These are phyloP conservation scores for Loripinus fragilis DNA, from an alignment of 2,888 invertebrate species.

Conservation along the genomic window DNA sequence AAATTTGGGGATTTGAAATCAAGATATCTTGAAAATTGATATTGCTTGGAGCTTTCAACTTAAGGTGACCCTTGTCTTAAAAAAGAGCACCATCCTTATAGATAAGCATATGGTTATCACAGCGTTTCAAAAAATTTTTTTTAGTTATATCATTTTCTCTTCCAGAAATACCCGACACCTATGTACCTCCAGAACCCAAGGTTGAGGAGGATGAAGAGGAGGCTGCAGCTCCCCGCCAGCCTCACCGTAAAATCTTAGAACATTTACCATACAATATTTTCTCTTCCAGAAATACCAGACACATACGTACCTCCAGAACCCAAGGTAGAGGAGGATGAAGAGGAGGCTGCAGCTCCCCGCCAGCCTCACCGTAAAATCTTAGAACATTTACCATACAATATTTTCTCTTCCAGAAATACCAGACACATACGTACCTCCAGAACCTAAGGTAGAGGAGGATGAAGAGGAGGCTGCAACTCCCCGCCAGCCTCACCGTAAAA, in stretches of 20 bases:
- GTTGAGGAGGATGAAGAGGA: conserved; percentile 22
- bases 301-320: conserved; percentile 30
- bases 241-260: conserved; percentile 25
- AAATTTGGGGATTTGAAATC: no score
- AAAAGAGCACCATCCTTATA: no score
- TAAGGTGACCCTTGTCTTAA: no score
- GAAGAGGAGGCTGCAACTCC: conserved; percentile 4
- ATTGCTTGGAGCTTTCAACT: no score
- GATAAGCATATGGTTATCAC: no score
- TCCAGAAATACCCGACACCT: conserved; percentile 24
- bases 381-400: no score
- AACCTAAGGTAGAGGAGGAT: conserved; percentile 27
- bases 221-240: conserved; percentile 14
- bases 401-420: conserved; percentile 22
- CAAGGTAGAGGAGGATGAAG: conserved; percentile 15
- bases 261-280: no score
- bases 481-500: conserved; percentile 31
- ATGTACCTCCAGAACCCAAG: conserved; percentile 31
- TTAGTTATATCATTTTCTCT: no score
- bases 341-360: conserved; percentile 12
- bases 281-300: conserved; percentile 21
- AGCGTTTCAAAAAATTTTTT: no score
- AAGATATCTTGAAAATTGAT: no score
- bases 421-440: conserved; percentile 27
- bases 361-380: conserved; percentile 27